Base-by-base conservation (phyloP, 1,140 invertebrate genomes). In the Drosophila hydei region DNA sequence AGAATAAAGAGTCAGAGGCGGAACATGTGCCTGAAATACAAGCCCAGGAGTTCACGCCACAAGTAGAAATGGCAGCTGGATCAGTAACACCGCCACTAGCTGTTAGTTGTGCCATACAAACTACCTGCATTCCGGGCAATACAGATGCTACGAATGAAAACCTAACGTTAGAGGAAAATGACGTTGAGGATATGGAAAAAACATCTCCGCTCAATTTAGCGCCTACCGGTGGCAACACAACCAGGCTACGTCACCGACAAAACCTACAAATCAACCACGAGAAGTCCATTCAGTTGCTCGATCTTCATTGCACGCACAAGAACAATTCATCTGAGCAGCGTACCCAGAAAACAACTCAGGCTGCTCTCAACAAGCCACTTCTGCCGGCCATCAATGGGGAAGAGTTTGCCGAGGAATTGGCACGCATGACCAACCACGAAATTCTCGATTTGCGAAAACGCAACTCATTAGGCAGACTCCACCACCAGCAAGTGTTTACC, bases 391-490 rank as follows among this genome's bases (percentile, higher is more conserved):
- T 90, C 16, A 90, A 90, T 74, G 89, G 89, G 1, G 89, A 91
- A 48, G 47, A 73, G 19, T 84, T 84, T 42, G 81, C 89, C 5
- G 18, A 56, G 21, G 89, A 91, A 33, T 33, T 90, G 38, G 54
- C 62, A 12, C 70, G 79, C 1, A 72, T 90, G 75, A 89, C 70
- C 50, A 76, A 88, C 56, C 71, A 74, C 55, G 84, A 90, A 42
- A 89, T 91, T 51, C 43, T 91, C 14, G 89, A 91, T 65, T 64
- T 91, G 36, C 85, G 89, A 0, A 91, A 89, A 45, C 81, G 85
- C 5, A 88, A 84, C 25, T 90, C 89, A 18, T 6, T 71, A 27
- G 75, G 78, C 14, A 40, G 47, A 14, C 4, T 72, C 1, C 48
- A 48, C 30, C 52, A 45, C 7, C 42, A 70, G 0, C 55, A 40